Evolutionary conservation across 2,797 vertebrate genomes (phyloP).

Genomic region (Loris lydekkerianus): DNA sequence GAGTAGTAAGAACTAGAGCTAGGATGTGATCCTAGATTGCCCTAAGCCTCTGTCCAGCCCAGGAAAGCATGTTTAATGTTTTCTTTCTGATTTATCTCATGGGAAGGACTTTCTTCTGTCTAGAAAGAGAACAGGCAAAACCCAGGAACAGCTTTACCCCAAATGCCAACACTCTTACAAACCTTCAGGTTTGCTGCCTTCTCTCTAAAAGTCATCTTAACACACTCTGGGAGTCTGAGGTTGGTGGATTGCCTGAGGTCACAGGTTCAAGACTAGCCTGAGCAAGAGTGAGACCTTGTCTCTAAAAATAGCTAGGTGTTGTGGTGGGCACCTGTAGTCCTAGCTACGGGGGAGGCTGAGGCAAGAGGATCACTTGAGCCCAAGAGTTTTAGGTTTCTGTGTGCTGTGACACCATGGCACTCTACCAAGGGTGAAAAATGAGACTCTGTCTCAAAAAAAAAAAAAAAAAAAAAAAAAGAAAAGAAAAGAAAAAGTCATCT

Average conservation of each 20-base stretch:
- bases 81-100: constrained; percentile 53
- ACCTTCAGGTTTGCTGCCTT: background rate
- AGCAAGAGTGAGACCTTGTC: too few relatives aligned
- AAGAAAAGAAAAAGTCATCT: background rate
- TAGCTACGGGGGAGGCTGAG: too few relatives aligned
- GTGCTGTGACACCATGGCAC: too few relatives aligned
- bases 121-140: constrained; percentile 51
- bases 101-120: background rate
- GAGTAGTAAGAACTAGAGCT: constrained; percentile 27
- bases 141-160: constrained; percentile 38
- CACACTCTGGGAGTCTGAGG: background rate
- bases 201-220: constrained; percentile 49
- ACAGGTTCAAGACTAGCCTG: too few relatives aligned
- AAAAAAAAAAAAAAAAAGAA: background rate
- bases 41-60: background rate
- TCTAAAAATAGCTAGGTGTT: too few relatives aligned
- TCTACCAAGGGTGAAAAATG: too few relatives aligned
- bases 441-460: too few relatives aligned
- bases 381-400: too few relatives aligned
- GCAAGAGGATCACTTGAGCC: too few relatives aligned
- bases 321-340: too few relatives aligned
- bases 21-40: background rate
- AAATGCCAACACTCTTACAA: constrained; percentile 29
- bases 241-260: too few relatives aligned
- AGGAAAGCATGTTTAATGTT: constrained; percentile 43